A percentile compares a stretch with the other conserved stretches of the same genome.
Conservation (phyloP, 1,140 invertebrate genomes). For the Laodelphax striatellus region DNA sequence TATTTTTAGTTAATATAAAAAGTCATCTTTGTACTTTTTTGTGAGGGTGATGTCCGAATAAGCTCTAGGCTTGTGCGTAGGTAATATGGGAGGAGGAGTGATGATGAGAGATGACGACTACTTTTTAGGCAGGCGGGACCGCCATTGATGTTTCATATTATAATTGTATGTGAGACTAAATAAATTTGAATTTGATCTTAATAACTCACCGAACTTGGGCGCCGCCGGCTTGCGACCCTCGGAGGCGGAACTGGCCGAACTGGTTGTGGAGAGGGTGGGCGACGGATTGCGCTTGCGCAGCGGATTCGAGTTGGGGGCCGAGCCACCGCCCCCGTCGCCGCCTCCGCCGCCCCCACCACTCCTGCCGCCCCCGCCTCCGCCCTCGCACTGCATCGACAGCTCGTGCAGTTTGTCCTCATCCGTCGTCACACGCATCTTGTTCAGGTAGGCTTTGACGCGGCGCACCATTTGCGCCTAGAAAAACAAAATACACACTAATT, state of each 20-base stretch:
- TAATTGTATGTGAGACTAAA: no score
- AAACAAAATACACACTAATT: neutral
- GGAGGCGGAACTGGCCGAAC: constrained; percentile 77
- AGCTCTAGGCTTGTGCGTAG: no score
- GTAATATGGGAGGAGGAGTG: no score
- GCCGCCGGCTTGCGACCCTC: constrained; percentile 51
- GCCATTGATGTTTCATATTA: no score
- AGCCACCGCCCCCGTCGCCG: constrained; percentile 34
- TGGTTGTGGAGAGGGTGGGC: constrained; percentile 80
- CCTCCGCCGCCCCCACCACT: constrained; percentile 34
- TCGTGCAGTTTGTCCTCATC: constrained; percentile 84
- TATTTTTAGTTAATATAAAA: no score
- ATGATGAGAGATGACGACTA: no score
- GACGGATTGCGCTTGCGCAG: constrained; percentile 63
- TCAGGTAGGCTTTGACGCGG: constrained; percentile 88
- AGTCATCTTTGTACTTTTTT: no score
- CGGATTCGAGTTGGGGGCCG: constrained; percentile 35
- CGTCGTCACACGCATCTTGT: constrained; percentile 80
- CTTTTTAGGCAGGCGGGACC: no score
- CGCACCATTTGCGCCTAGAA: constrained; percentile 87
- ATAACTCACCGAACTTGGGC: constrained; percentile 50
- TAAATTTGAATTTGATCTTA: constrained; percentile 1
- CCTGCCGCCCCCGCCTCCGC: constrained; percentile 47
- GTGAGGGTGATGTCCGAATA: no score
- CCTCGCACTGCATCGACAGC: constrained; percentile 84